Evolutionary conservation across 2,888 invertebrate species (phyloP).

Genomic region (Drosophila acutilabella): DNA sequence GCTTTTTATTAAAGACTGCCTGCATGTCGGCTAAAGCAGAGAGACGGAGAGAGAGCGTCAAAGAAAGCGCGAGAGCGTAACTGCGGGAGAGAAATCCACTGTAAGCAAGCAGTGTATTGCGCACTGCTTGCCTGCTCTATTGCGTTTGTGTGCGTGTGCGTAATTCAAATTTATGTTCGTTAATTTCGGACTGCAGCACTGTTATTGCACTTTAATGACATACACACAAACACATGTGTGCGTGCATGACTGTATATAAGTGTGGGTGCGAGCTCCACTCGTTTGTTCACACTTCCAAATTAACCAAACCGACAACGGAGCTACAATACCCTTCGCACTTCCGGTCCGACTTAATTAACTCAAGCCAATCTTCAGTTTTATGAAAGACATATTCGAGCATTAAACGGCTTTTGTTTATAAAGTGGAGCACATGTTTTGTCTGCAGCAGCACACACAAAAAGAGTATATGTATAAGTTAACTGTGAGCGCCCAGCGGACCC

Average conservation of each 20-base stretch:
- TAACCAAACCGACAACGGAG: constrained; percentile 29
- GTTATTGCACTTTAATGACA: constrained; percentile 41
- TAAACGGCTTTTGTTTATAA: constrained; percentile 21
- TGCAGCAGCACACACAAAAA: not conserved
- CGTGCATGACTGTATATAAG: constrained; percentile 7
- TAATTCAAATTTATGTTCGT: constrained; percentile 74
- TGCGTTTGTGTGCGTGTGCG: constrained; percentile 39
- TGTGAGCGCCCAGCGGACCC: no score
- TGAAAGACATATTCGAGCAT: constrained; percentile 27
- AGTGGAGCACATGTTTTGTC: constrained; percentile 51
- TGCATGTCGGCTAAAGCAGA: constrained; percentile 12
- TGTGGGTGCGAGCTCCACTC: constrained; percentile 25
- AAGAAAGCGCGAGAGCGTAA: not conserved
- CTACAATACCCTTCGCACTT: constrained; percentile 49
- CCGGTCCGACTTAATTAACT: constrained; percentile 54
- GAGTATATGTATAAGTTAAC: no score
- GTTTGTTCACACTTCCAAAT: constrained; percentile 51
- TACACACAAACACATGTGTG: not conserved
- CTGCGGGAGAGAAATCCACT: not conserved
- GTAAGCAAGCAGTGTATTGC: constrained; percentile 32
- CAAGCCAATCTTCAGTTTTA: constrained; percentile 31
- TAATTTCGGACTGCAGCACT: constrained; percentile 56
- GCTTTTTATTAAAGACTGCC: constrained; percentile 54
- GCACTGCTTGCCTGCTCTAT: constrained; percentile 39
- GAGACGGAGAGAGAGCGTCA: constrained; percentile 6